A percentile compares a stretch with the other conserved stretches of the same genome.
Evolutionary conservation across 2,797 vertebrate species (phyloP).

Genomic region (Sandelia bainsii): DNA sequence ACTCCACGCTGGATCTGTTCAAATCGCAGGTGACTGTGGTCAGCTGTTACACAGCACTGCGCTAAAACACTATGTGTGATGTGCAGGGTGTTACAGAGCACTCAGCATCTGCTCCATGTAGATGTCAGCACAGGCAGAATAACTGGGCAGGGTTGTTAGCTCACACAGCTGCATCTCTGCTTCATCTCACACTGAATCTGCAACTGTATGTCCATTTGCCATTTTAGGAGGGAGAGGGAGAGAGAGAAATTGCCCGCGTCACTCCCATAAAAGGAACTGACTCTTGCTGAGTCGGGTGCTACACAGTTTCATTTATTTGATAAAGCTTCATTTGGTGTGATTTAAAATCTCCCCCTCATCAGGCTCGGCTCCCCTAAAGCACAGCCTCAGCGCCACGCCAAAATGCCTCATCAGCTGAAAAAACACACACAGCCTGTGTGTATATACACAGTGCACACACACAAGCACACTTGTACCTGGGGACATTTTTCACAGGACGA

Average conservation of each 20-base stretch:
- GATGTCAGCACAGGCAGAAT: background rate
- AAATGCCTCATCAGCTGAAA: constrained; percentile 79
- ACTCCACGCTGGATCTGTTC: too few species aligned
- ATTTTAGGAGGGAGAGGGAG: background rate
- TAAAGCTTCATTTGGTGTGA: constrained; percentile 81
- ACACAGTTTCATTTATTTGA: constrained; percentile 80
- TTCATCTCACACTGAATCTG: background rate
- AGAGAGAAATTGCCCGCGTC: constrained; percentile 38
- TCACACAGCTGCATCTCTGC: too few species aligned
- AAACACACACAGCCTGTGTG: constrained; percentile 28
- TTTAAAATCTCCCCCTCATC: constrained; percentile 79
- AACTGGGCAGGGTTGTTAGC: too few species aligned
- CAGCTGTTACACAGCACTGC: background rate
- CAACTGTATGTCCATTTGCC: background rate
- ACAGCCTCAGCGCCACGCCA: constrained; percentile 70
- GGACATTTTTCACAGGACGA: constrained; percentile 58
- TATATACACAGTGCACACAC: background rate
- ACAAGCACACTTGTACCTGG: constrained; percentile 24
- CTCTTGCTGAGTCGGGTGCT: constrained; percentile 76
- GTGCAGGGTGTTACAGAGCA: background rate
- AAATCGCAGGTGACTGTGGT: too few species aligned
- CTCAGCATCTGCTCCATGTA: background rate
- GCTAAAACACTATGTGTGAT: background rate
- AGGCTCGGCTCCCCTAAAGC: constrained; percentile 72
- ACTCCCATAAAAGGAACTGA: constrained; percentile 64